These are phyloP conservation scores for Xanthia icteritia DNA, from an alignment of 2,888 invertebrate species.

Conservation along the genomic window DNA sequence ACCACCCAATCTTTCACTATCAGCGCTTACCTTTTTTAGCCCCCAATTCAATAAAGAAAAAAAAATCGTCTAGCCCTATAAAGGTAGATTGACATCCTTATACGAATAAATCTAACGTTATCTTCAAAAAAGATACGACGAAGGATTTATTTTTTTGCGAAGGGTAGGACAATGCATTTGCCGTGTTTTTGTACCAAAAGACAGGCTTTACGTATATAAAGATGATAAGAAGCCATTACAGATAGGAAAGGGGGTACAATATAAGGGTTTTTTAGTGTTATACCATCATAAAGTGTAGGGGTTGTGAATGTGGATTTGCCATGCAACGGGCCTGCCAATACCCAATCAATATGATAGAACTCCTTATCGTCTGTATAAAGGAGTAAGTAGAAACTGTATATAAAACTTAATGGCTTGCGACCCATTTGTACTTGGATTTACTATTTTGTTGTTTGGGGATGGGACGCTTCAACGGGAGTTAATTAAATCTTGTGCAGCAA, in stretches of 20 bases:
- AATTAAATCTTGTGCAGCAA: constrained; percentile 41
- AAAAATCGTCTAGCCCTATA: constrained; percentile 32
- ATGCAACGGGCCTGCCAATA: constrained; percentile 76
- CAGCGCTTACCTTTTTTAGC: constrained; percentile 32
- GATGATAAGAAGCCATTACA: constrained; percentile 85
- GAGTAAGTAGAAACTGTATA: constrained; percentile 43
- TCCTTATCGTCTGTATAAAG: constrained; percentile 47
- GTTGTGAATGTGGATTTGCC: constrained; percentile 76
- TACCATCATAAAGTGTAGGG: constrained; percentile 68
- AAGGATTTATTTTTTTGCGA: constrained; percentile 77
- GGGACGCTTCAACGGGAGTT: constrained; percentile 42
- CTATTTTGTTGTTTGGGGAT: constrained; percentile 49
- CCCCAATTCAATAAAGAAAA: constrained; percentile 52
- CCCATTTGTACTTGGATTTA: constrained; percentile 54
- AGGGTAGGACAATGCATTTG: constrained; percentile 80
- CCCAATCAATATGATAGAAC: constrained; percentile 63
- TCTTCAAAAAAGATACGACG: constrained; percentile 70
- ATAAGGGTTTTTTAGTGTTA: constrained; percentile 79
- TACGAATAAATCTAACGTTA: constrained; percentile 78
- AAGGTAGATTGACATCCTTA: constrained; percentile 74
- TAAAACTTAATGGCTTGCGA: constrained; percentile 60
- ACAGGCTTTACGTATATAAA: constrained; percentile 83
- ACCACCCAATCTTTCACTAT: constrained; percentile 24
- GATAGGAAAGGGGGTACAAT: constrained; percentile 76
- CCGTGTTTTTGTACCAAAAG: constrained; percentile 78